Base-by-base conservation (phyloP, 2,888 invertebrate species). In the Caenorhabditis parvicauda region DNA sequence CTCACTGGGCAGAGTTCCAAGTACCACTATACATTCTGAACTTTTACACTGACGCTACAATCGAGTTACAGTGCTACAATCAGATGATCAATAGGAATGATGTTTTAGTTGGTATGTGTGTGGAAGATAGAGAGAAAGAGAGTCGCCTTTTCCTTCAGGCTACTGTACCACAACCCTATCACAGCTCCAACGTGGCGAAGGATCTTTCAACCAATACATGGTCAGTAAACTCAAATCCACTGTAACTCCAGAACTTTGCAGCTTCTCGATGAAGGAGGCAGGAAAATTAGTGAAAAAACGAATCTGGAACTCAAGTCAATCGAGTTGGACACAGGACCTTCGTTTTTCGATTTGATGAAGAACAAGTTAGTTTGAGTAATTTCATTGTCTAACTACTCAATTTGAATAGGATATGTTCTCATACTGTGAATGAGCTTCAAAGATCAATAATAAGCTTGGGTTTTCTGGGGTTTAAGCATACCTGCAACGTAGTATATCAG, bases 1-100 rank as follows among this genome's bases (percentile, higher is more conserved):
- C 71, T 4, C 46, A 67, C 37, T 77, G 77, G 77, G 39, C 44
- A 3, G 61, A 59, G 1, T 77, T 77, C 47, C 43, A 52, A 3
- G 50, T 77, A 6, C 77, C 77, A 0, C 54, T 75, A 5, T 65
- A 68, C 44, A 52, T 70, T 24, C 54, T 76, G 22, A 65, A 76
- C 28, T 64, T 59, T 17, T 70, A 59, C 24, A 54, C 65, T 27
- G 63, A 71, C n/a, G 60, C 66, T 17, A 43, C 64, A 7, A 37
- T 77, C 22, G 67, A 70, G 45, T 44, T 77, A 6, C 45, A 67
- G 28, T 63, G 64, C 29, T 74, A 68, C 56, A 74, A 77, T 47
- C 70, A 65, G 38, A 70, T 71, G 48, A 61, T 59, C 27, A 75
- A 74, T 55, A 54, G 64, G 4, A 57, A 61, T 3, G 77, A 77